Evolutionary conservation across 2,888 invertebrate species (phyloP), one percentile per base, ranked within the genome.

Genomic region (Danaus chrysippus): DNA sequence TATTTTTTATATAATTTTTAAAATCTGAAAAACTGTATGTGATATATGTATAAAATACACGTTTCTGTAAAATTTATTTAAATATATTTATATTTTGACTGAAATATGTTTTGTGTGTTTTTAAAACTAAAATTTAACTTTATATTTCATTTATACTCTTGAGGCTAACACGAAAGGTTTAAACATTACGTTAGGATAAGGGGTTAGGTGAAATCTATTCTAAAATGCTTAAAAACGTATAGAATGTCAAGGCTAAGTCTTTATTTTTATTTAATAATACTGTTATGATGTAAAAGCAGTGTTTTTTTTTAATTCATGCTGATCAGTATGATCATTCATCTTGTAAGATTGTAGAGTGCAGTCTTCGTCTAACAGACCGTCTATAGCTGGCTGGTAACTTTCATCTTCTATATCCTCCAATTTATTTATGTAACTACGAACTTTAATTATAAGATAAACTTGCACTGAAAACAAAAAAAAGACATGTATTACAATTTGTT

Each of bases 311-410:
- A 54, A 41, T 34, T 61, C 56, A 57, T 53, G 56, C 10, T 57
- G 53, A 12, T 53, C 19, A 53, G 17, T 19, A 17, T 13, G 46
- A 23, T 46, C 41, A 10, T 49, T 49, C 10, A 1, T 17, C 23
- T 49, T 53, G 49, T 58, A 58, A 17, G 19, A 42, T 11, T 58
- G 62, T 10, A 62, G 46, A n/a, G 49, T 54, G 34, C 62, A 62
- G 3, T 17, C 43, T 11, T 42, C 42, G 42, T 62, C 62, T 10
- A 54, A 58, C 19, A 42, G 23, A 1, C 34, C 34, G 10, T 58
- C n/a, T 9, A 23, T 41, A 1, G 54, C 34, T 11, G 58, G 34
- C 0, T 52, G 41, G 23, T 54, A 55, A 10, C 17, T 49, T 10
- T n/a, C 49, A 10, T 54, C 58, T 42, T 46, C 54, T 1, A 42